These are phyloP conservation scores for Galleria mellonella DNA, from an alignment of 1,140 invertebrate species.

Conservation along the genomic window DNA sequence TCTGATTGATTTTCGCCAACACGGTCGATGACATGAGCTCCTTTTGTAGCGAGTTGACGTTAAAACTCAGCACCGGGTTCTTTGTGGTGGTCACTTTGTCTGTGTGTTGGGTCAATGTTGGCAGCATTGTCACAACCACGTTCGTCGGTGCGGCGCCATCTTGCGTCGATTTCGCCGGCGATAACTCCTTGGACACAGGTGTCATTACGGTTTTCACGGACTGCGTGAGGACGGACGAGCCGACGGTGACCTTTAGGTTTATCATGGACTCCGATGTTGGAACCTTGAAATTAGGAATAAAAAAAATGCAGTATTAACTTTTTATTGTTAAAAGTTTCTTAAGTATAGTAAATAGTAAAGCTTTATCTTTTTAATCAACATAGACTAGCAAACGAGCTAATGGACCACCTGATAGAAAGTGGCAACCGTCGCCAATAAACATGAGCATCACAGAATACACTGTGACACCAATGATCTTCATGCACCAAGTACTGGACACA, in stretches of 20 bases:
- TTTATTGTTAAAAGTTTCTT: no score
- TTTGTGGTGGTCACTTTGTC: constrained; percentile 1
- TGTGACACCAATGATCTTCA: no score
- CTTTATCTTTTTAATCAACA: no score
- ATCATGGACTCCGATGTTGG: constrained; percentile 15
- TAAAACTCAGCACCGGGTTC: constrained; percentile 20
- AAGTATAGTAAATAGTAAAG: no score
- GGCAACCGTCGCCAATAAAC: no score
- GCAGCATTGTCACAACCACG: constrained; percentile 1
- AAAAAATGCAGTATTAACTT: no score
- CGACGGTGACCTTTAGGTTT: constrained; percentile 37
- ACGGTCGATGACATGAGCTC: constrained; percentile 27
- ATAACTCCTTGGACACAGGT: no score
- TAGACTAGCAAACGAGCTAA: no score
- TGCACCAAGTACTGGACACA: no score
- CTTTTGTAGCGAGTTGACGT: constrained; percentile 24
- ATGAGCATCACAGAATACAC: no score
- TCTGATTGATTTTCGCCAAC: constrained; percentile 23
- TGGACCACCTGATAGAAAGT: no score
- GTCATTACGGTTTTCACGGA: constrained; percentile 22
- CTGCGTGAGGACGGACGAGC: constrained; percentile 34
- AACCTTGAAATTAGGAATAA: background rate
- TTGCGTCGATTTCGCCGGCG: constrained; percentile 1
- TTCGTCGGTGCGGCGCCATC: constrained; percentile 1
- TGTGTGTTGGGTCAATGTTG: constrained; percentile 1